Evolutionary conservation across 2,113 vertebrate species (phyloP).

Genomic region (Hyperopisus bebe): DNA sequence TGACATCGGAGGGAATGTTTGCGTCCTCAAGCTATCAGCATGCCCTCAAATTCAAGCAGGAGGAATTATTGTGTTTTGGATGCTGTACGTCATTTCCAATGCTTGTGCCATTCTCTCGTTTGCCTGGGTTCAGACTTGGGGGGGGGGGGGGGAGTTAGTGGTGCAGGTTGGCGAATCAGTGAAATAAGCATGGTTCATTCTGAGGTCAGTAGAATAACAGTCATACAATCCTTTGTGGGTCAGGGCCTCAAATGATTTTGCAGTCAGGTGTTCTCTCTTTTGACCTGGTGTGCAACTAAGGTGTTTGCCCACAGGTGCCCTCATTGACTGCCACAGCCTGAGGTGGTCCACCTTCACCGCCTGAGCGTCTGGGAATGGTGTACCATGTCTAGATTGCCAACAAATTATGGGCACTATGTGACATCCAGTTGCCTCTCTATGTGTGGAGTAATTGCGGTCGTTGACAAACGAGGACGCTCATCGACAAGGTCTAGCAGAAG

Average conservation of each 20-base stretch:
- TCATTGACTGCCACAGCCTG: background rate
- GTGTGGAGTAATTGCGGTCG: background rate
- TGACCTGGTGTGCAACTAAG: slow-evolving; percentile 9
- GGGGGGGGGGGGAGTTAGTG: slow-evolving; percentile 21
- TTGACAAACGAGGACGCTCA: background rate
- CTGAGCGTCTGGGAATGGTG: background rate
- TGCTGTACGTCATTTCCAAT: background rate
- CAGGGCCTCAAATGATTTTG: slow-evolving; percentile 52
- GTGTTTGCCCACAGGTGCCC: slow-evolving; percentile 5
- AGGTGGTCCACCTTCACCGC: background rate
- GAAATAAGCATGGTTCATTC: slow-evolving; percentile 41
- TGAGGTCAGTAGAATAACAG: slow-evolving; percentile 48
- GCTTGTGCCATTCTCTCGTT: background rate
- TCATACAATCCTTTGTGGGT: slow-evolving; percentile 48
- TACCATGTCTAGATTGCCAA: background rate
- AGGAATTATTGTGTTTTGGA: background rate
- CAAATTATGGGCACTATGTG: background rate
- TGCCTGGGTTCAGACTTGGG: slow-evolving; percentile 24
- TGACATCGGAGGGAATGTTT: background rate
- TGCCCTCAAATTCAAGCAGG: background rate
- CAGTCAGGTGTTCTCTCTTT: slow-evolving; percentile 40
- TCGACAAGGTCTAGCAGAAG: background rate
- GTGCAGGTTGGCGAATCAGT: slow-evolving; percentile 20
- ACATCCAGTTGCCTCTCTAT: background rate
- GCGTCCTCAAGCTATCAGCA: background rate